Conservation (phyloP, 1,140 invertebrate species). For the Euwallacea similis region DNA sequence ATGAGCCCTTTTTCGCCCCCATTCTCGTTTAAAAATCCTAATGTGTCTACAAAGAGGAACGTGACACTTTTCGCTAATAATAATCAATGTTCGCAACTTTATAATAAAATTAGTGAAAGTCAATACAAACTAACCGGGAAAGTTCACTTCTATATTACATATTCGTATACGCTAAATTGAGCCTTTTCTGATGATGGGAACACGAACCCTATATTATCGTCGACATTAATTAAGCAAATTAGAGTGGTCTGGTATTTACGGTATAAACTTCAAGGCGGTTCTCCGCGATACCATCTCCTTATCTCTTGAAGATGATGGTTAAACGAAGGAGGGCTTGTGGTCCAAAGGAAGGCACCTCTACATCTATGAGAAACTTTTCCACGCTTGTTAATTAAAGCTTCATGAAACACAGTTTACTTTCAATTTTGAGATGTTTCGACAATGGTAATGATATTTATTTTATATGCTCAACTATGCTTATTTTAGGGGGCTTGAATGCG, state of each 20-base stretch:
- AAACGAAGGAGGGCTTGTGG: constrained; percentile 2
- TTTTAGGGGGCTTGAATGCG: too few relatives aligned
- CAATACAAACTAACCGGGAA: not conserved
- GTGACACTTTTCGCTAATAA: not conserved
- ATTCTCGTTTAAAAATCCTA: constrained; percentile 7
- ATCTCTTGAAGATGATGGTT: constrained; percentile 16
- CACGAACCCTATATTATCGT: constrained; percentile 26
- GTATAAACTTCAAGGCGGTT: constrained; percentile 26
- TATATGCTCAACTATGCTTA: too few relatives aligned
- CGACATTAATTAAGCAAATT: constrained; percentile 36
- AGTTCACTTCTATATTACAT: constrained; percentile 9
- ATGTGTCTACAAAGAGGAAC: not conserved
- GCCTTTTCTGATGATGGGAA: constrained; percentile 25
- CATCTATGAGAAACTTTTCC: too few relatives aligned
- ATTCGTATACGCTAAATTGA: constrained; percentile 5
- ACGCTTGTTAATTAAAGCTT: too few relatives aligned
- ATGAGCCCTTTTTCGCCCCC: constrained; percentile 21
- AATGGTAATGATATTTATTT: too few relatives aligned
- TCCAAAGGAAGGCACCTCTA: too few relatives aligned
- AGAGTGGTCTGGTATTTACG: constrained; percentile 33
- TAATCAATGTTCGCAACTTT: not conserved
- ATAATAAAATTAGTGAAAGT: not conserved
- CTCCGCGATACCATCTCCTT: constrained; percentile 23
- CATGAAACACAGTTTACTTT: too few relatives aligned
- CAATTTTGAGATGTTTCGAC: too few relatives aligned